Conservation (phyloP, 2,888 invertebrate genomes). For the Frankliniella fusca region DNA sequence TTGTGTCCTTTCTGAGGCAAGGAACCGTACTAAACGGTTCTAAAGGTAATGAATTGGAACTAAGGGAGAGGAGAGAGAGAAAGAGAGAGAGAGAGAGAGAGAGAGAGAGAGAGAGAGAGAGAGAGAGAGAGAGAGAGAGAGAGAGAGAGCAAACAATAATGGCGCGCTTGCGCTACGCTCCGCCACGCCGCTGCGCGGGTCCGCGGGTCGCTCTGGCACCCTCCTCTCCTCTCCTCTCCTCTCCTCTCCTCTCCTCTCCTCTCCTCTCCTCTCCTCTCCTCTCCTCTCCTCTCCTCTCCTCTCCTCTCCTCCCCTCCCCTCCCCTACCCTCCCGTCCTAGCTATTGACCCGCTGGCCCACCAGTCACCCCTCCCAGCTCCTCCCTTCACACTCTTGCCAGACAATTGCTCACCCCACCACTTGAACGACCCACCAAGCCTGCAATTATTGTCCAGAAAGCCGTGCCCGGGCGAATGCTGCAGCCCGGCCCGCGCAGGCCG, state of each 20-base stretch:
- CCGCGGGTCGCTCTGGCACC: not conserved
- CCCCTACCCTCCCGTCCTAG: not conserved
- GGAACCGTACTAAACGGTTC: not conserved
- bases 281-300: constrained; percentile 10
- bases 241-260: constrained; percentile 12
- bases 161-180: not conserved
- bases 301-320: not conserved
- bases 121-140: constrained; percentile 32
- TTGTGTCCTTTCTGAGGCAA: constrained; percentile 7
- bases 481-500: not conserved
- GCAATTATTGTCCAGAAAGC: constrained; percentile 25
- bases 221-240: constrained; percentile 30
- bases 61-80: not conserved
- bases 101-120: constrained; percentile 26
- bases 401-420: constrained; percentile 27
- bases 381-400: constrained; percentile 21
- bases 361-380: not conserved
- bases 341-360: constrained; percentile 16
- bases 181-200: too few species aligned
- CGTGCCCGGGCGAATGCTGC: not conserved
- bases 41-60: not conserved
- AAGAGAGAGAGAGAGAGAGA: not conserved
- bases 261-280: not conserved
- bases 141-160: constrained; percentile 34
- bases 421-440: constrained; percentile 7